phyloP scores from a whole-genome alignment of 2,888 invertebrate genomes.

The Heteromurus nitidus region DNA sequence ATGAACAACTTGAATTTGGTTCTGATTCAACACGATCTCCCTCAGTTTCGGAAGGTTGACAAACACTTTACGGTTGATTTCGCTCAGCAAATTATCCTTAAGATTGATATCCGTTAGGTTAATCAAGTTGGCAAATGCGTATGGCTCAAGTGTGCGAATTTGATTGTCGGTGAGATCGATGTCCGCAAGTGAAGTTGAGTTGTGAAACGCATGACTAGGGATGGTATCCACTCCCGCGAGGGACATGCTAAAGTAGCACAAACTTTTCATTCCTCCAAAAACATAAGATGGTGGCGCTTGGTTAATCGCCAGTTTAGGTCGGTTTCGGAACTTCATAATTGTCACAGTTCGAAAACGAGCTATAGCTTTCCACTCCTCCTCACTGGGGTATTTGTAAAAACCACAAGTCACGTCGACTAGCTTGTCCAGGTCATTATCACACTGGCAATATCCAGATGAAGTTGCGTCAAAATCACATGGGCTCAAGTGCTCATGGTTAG shows the following conservation, averaged over 20 bases:
- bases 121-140: slow-evolving; percentile 84
- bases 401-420: slow-evolving; percentile 86
- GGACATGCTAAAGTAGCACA: slow-evolving; percentile 64
- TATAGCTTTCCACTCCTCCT: slow-evolving; percentile 50
- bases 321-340: slow-evolving; percentile 49
- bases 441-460: slow-evolving; percentile 78
- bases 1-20: slow-evolving; percentile 74
- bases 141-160: slow-evolving; percentile 82
- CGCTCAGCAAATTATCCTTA: slow-evolving; percentile 85
- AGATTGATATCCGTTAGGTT: slow-evolving; percentile 83
- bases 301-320: slow-evolving; percentile 49
- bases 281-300: slow-evolving; percentile 59
- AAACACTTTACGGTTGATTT: slow-evolving; percentile 84
- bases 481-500: slow-evolving; percentile 1
- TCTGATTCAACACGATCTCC: slow-evolving; percentile 73
- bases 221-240: slow-evolving; percentile 77
- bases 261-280: slow-evolving; percentile 62
- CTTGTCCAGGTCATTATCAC: slow-evolving; percentile 77
- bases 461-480: slow-evolving; percentile 21
- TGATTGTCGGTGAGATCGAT: slow-evolving; percentile 82
- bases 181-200: slow-evolving; percentile 82
- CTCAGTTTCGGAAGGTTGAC: slow-evolving; percentile 82
- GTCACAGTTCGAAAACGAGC: slow-evolving; percentile 10
- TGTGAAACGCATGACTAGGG: slow-evolving; percentile 84
- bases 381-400: slow-evolving; percentile 83